These are phyloP conservation scores for Erythrocebus patas DNA, from an alignment of 2,113 vertebrate species.

Conservation along the genomic window DNA sequence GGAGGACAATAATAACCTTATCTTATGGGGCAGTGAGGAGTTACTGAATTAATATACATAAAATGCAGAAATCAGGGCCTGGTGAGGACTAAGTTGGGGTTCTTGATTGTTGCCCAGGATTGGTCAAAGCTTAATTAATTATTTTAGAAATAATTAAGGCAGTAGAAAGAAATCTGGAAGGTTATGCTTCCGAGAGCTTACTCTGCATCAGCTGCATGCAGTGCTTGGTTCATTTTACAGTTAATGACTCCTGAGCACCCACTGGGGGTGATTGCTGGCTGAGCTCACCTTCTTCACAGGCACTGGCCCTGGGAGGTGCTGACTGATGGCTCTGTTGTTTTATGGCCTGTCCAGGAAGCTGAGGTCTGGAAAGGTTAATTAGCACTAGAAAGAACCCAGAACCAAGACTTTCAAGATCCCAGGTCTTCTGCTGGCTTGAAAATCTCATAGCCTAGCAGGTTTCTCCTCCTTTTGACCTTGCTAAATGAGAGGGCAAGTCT, in stretches of 20 bases:
- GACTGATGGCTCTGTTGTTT: not conserved
- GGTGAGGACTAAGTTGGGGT: rapidly evolving
- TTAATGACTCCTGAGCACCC: not conserved
- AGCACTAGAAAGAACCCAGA: not conserved
- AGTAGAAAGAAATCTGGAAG: not conserved
- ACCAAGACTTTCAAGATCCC: not conserved
- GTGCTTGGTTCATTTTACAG: no score
- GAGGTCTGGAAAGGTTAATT: not conserved
- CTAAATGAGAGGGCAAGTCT: not conserved
- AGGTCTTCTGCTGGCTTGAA: no score
- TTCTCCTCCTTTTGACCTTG: not conserved
- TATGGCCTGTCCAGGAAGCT: not conserved
- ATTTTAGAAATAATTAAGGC: not conserved
- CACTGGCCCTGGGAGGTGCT: not conserved
- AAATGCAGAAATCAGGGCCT: not conserved
- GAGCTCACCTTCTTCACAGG: rapidly evolving
- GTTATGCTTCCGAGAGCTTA: not conserved
- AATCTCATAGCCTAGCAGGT: not conserved
- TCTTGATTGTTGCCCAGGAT: not conserved
- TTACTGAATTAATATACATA: no score
- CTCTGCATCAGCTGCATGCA: rapidly evolving
- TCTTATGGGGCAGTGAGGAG: not conserved
- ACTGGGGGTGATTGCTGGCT: not conserved
- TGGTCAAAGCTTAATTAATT: not conserved
- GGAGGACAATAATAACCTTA: not conserved